These are phyloP conservation scores for Etia nguti DNA, from an alignment of 2,113 vertebrate genomes.

Conservation along the genomic window DNA sequence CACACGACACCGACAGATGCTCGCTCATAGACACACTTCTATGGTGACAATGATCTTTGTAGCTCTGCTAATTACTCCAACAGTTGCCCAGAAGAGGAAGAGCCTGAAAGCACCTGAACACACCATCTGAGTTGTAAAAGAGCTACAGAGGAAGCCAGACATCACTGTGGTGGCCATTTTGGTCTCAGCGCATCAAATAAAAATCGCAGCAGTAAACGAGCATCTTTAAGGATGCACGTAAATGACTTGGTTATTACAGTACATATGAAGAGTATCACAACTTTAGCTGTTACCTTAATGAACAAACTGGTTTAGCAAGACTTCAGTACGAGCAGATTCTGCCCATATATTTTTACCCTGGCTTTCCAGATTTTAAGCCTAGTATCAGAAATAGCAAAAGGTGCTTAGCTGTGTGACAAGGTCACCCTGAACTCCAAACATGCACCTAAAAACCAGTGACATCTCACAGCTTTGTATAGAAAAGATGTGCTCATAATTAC, in stretches of 20 bases:
- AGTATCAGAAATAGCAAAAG: not conserved
- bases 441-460: not conserved
- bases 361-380: not conserved
- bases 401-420: not conserved
- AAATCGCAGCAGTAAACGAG: not conserved
- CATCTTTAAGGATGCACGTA: not conserved
- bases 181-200: not conserved
- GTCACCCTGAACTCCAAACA: not conserved
- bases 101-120: not conserved
- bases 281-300: not conserved
- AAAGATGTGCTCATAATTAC: not conserved
- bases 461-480: not conserved
- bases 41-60: not conserved
- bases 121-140: not conserved
- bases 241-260: not conserved
- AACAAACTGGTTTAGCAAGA: not conserved
- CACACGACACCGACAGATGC: not conserved
- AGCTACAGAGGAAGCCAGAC: constrained; percentile 3
- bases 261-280: not conserved
- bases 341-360: not conserved
- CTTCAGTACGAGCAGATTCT: not conserved
- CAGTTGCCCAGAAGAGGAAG: not conserved
- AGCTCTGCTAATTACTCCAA: not conserved
- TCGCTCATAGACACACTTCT: not conserved
- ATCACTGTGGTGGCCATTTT: not conserved